phyloP scores from a whole-genome alignment of 2,888 invertebrate species.

The Periphyllus acericola region DNA sequence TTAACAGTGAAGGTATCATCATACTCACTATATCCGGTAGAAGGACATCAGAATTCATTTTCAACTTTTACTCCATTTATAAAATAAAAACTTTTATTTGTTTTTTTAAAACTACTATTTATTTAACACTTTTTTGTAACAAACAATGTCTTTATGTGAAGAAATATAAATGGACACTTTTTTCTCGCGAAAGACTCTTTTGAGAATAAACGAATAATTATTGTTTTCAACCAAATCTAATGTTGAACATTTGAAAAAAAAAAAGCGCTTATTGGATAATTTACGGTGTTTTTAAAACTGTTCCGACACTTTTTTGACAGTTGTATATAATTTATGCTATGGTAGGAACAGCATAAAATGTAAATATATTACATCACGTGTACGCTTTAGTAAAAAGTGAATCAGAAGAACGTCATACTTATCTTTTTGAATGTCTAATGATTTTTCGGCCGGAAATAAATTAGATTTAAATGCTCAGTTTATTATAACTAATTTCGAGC shows the following conservation, averaged over 20 bases:
- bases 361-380: neutral
- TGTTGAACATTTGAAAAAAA: slow-evolving; percentile 7
- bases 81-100: no score
- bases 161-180: slow-evolving; percentile 8
- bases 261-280: slow-evolving; percentile 18
- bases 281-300: slow-evolving; percentile 23
- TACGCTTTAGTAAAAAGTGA: neutral
- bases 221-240: slow-evolving; percentile 30
- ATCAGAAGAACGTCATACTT: neutral
- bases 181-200: slow-evolving; percentile 13
- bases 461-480: slow-evolving; percentile 9
- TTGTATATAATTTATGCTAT: slow-evolving; percentile 4
- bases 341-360: no score
- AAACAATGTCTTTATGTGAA: no score
- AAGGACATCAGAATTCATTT: no score
- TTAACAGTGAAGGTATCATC: no score
- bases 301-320: slow-evolving; percentile 16
- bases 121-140: no score
- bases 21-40: no score
- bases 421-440: neutral
- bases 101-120: no score
- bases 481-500: slow-evolving; percentile 16
- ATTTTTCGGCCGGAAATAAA: slow-evolving; percentile 4
- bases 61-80: no score
- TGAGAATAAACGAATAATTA: slow-evolving; percentile 24